Evolutionary conservation across 1,140 invertebrate genomes (phyloP), one percentile per base, ranked within the genome.

Genomic region (Plodia interpunctella): DNA sequence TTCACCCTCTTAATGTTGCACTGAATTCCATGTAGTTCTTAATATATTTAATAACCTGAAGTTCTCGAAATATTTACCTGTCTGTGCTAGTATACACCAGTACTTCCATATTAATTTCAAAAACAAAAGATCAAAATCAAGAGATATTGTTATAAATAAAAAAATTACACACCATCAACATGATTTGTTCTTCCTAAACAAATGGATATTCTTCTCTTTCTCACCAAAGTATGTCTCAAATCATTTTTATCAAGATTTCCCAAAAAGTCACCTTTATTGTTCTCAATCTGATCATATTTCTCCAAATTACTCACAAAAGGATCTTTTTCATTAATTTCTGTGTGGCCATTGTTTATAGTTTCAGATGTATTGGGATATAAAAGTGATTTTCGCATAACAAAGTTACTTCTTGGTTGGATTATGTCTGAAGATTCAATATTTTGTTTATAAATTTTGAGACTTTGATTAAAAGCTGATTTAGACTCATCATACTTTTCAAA

Each of bases 211-310:
- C 38, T 59, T 30, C 60, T 44, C 57, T 74, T 80, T 10, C 66
- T 65, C 20, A 63, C 21, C 25, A 80, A 54, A 1, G 67, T 18
- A 15, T 60, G 58, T 44, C 77, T 63, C 20, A 80, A 64, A 62
- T 80, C 77, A 60, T 59, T 62, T 4, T 49, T 53, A 8, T 62
- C 57, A 6, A 76, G 53, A 18, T n/a, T 25, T 49, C 30, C 11
- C 10, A 32, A 32, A 4, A 32, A 32, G 10, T 13, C 11, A 25
- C 19, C 17, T 17, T 21, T 9, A 30, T 20, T 30, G 28, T 35
- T 51, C 55, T 15, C 15, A 35, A 8, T 15, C 13, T 2, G 10
- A 15, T 1, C 35, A 30, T 11, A 55, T 15, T 49, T 57, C 32
- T 53, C 51, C 2, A 25, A 5, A 28, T 25, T 18, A 53, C 13